Percentiles rank a stretch among this genome's conserved stretches.
These are phyloP conservation scores for Standfussiana lucernea DNA, from an alignment of 2,888 invertebrate genomes.

Conservation along the genomic window DNA sequence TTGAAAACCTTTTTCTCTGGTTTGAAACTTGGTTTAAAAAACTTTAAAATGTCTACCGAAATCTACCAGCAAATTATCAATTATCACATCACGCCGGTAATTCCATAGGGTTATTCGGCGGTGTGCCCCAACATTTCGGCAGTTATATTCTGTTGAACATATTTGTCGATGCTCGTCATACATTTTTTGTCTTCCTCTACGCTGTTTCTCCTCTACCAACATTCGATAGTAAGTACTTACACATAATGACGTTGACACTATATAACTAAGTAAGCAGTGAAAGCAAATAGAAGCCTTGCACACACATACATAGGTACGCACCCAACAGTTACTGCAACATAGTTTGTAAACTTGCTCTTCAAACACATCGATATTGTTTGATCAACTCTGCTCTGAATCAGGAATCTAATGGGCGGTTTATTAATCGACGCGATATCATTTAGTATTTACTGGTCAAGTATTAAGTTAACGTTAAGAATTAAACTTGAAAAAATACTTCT, in stretches of 20 bases:
- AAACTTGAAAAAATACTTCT: not conserved
- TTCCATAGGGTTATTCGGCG: too few relatives aligned
- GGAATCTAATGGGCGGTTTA: not conserved
- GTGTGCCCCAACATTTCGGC: too few relatives aligned
- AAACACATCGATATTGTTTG: conserved; percentile 50
- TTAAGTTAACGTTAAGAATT: too few relatives aligned
- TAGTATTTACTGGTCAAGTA: conserved; percentile 4
- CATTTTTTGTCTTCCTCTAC: not conserved
- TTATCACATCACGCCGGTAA: too few relatives aligned
- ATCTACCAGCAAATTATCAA: too few relatives aligned
- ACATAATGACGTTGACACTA: not conserved
- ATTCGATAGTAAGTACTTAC: not conserved
- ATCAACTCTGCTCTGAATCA: conserved; percentile 17
- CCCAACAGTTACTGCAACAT: not conserved
- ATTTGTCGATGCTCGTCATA: not conserved
- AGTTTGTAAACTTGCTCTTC: conserved; percentile 25
- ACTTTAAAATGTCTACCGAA: not conserved
- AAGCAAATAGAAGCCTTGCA: conserved; percentile 46
- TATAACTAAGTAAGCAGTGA: conserved; percentile 15
- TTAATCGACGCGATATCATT: not conserved
- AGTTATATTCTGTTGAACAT: not conserved
- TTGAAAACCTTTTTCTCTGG: not conserved
- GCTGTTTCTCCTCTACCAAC: not conserved
- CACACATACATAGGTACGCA: not conserved
- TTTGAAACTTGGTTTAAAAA: not conserved